Evolutionary conservation across 1,140 invertebrate species (phyloP).

Genomic region (Pollicipes pollicipes): DNA sequence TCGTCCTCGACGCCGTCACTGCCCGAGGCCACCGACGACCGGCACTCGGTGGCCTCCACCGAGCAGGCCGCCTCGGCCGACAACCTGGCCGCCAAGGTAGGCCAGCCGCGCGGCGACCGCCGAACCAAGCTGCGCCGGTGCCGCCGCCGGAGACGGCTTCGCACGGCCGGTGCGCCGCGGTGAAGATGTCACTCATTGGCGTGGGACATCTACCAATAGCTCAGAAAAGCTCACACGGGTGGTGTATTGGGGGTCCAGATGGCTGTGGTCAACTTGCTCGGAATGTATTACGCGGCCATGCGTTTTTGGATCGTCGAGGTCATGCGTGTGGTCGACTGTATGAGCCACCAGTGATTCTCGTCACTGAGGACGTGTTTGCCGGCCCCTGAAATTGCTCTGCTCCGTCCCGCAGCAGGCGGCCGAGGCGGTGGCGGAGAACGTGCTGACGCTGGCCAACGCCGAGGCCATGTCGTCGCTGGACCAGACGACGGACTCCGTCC

Average conservation of each 20-base stretch:
- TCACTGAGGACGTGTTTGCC: too few relatives aligned
- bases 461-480: conserved; percentile 31
- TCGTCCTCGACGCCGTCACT: conserved; percentile 84
- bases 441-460: conserved; percentile 59
- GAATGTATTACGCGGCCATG: too few relatives aligned
- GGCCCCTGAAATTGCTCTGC: too few relatives aligned
- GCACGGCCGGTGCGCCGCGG: too few relatives aligned
- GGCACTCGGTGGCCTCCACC: conserved; percentile 62
- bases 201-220: too few relatives aligned
- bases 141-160: conserved; percentile 8
- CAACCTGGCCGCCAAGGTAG: conserved; percentile 62
- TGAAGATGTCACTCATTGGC: too few relatives aligned
- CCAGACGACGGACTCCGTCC: background rate
- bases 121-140: conserved; percentile 2
- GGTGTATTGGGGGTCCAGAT: too few relatives aligned
- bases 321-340: background rate
- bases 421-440: conserved; percentile 71
- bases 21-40: conserved; percentile 44
- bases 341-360: background rate
- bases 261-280: too few relatives aligned
- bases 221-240: too few relatives aligned
- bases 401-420: conserved; percentile 45
- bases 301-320: too few relatives aligned
- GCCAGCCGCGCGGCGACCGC: background rate
- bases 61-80: conserved; percentile 80